These are phyloP conservation scores for Oreotragus oreotragus DNA, from an alignment of 2,113 vertebrate genomes.

Conservation along the genomic window DNA sequence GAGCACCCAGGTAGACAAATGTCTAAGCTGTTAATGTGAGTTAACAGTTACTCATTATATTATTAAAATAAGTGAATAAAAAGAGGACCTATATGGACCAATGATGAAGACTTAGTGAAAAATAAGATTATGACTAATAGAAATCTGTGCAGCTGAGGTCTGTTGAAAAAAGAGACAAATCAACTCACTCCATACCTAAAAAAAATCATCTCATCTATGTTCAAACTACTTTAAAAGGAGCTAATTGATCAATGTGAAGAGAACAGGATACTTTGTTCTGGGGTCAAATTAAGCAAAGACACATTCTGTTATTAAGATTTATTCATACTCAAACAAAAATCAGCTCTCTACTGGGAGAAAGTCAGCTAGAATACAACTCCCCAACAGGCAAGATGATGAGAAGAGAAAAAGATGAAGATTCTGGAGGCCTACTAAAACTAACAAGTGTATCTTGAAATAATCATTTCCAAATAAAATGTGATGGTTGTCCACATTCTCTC, in stretches of 20 bases:
- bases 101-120: neutral
- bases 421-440: neutral
- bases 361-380: neutral
- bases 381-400: neutral
- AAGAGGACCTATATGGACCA: neutral
- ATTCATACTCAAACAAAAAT: constrained; percentile 10
- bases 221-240: neutral
- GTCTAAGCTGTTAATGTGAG: neutral
- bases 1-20: neutral
- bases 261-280: neutral
- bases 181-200: neutral
- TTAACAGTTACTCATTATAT: neutral
- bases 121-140: neutral
- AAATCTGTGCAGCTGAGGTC: neutral
- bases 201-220: neutral
- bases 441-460: neutral
- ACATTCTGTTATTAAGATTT: neutral
- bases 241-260: neutral
- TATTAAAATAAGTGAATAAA: neutral
- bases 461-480: constrained; percentile 4
- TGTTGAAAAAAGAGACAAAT: neutral
- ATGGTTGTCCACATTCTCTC: neutral
- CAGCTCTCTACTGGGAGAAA: neutral
- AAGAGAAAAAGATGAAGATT: neutral
- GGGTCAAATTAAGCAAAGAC: neutral